Evolutionary conservation across 2,797 vertebrate species (phyloP).

Genomic region (Poeciliopsis turneri): DNA sequence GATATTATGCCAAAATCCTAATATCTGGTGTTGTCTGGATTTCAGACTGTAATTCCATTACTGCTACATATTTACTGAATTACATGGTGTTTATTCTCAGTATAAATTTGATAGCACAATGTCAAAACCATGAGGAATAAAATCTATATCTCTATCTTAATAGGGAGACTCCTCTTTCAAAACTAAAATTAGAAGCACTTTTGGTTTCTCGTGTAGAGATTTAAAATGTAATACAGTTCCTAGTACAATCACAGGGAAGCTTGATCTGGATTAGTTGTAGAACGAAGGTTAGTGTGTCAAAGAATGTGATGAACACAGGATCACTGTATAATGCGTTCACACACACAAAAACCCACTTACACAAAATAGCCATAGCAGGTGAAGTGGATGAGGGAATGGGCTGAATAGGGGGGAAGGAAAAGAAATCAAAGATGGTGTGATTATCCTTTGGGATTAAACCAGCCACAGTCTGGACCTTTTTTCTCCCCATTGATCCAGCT

Average conservation of each 20-base stretch:
- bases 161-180: neutral
- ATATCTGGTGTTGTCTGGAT: neutral
- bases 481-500: conserved; percentile 43
- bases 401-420: neutral
- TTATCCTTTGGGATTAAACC: conserved; percentile 53
- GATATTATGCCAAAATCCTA: neutral
- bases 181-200: neutral
- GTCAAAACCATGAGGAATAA: neutral
- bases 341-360: conserved; percentile 1
- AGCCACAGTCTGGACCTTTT: conserved; percentile 33
- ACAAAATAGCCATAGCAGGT: conserved; percentile 47
- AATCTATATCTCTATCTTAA: neutral
- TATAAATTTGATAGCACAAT: neutral
- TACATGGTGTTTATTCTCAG: neutral
- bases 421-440: conserved; percentile 10
- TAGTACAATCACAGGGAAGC: conserved; percentile 17
- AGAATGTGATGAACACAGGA: conserved; percentile 61
- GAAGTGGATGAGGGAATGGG: conserved; percentile 35
- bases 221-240: conserved; percentile 16
- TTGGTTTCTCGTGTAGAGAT: neutral
- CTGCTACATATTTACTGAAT: neutral
- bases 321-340: conserved; percentile 37
- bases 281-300: conserved; percentile 62
- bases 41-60: neutral
- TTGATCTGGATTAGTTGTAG: conserved; percentile 57